Base-by-base conservation (phyloP, 2,888 invertebrate genomes). In the Thalpophila matura region DNA sequence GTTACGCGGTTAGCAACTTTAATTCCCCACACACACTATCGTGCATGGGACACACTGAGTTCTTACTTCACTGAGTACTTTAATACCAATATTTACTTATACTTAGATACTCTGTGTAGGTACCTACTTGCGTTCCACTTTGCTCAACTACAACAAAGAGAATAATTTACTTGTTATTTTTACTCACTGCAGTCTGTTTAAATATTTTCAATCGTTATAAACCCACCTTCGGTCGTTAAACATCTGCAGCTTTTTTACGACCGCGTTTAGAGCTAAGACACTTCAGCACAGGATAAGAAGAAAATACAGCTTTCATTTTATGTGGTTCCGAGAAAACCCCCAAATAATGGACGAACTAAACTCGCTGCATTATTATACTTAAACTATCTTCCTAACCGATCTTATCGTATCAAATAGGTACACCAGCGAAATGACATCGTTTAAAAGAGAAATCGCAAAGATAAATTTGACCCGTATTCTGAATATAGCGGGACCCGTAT, bases 361-460 rank as follows among this genome's bases (percentile, higher is more conserved):
- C 31, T 4, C n/a, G 0, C 55, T 27, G 7, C 7, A 46, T 35
- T 26, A 42, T 35, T 26, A 12, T 7, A 33, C n/a, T 22, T 26
- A 37, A 56, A 60, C 40, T 43, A 47, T 24, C 10, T 49, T 26
- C 18, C 29, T 29, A 18, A 16, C 38, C 24, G 26, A 57, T 45
- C 31, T 45, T 47, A 58, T 35, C 38, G 10, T n/a, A 62, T 38
- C 42, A 49, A 60, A 67, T 60, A n/a, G n/a, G n/a, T n/a, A 26
- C 43, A 38, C 46, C 5, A 31, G 20, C 37, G 4, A 62, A 74
- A 59, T 54, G 26, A 42, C 55, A 56, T 67, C 64, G 50, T 64
- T 60, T 68, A 50, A 33, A 59, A 72, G 59, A 68, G 43, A 72
- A 64, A 75, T 65, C 33, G 29, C 40, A 42, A 16, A 50, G 50